These are phyloP conservation scores for Drosophila kepulauana DNA, from an alignment of 1,140 invertebrate genomes.

Conservation along the genomic window DNA sequence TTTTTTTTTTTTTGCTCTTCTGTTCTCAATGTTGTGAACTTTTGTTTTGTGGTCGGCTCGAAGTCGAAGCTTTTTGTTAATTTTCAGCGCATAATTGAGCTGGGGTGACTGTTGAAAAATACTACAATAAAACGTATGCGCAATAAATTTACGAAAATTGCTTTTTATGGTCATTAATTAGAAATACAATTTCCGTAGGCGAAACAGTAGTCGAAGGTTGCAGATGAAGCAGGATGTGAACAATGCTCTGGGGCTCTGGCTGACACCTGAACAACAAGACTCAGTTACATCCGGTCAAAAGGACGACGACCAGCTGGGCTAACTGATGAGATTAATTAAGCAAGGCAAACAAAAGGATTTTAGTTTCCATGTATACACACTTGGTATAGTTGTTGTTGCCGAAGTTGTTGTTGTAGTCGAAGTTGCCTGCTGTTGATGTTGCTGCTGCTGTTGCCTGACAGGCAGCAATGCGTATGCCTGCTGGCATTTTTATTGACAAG, in stretches of 20 bases:
- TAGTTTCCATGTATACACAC: constrained; percentile 71
- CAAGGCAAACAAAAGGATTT: constrained; percentile 80
- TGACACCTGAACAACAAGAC: constrained; percentile 63
- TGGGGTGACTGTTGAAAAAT: constrained; percentile 49
- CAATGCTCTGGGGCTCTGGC: constrained; percentile 45
- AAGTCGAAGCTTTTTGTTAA: constrained; percentile 44
- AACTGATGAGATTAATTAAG: constrained; percentile 82
- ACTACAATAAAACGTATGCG: constrained; percentile 39
- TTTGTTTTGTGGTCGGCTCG: constrained; percentile 9
- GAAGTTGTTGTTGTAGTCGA: constrained; percentile 22
- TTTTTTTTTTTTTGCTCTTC: constrained; percentile 14
- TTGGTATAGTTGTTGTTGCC: constrained; percentile 32
- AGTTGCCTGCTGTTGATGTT: constrained; percentile 31
- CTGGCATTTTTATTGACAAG: constrained; percentile 83
- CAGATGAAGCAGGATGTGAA: constrained; percentile 20
- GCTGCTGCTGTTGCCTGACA: constrained; percentile 52
- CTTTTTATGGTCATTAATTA: constrained; percentile 79
- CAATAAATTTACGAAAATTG: constrained; percentile 56
- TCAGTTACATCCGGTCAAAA: constrained; percentile 74
- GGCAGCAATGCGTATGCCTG: constrained; percentile 72
- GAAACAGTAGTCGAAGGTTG: neutral
- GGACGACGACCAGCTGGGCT: constrained; percentile 63
- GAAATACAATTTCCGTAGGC: constrained; percentile 66
- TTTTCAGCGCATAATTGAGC: constrained; percentile 35
- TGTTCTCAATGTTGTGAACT: constrained; percentile 5